Conservation (phyloP, 2,113 vertebrate species). For the Haemorhous mexicanus region DNA sequence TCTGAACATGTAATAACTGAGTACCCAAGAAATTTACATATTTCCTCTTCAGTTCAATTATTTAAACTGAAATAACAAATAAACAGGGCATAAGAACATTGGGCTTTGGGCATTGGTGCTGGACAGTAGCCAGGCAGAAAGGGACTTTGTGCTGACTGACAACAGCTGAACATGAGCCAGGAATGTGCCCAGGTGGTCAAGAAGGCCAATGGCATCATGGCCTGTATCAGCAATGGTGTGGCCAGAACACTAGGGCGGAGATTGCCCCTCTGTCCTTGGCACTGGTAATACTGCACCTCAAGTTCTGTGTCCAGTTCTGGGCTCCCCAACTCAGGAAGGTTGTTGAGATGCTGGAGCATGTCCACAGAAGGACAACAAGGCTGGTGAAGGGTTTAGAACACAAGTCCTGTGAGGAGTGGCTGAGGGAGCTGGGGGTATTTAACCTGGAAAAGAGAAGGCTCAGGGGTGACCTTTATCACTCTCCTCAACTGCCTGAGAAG, state of each 20-base stretch:
- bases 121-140: not conserved
- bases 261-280: fast-evolving
- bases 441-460: not conserved
- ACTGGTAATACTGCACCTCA: not conserved
- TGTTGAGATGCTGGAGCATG: not conserved
- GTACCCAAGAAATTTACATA: not conserved
- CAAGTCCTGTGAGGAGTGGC: not conserved
- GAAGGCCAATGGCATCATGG: not conserved
- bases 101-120: not conserved
- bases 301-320: not conserved
- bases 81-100: not conserved
- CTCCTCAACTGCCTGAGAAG: not conserved
- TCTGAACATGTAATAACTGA: not conserved
- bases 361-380: not conserved
- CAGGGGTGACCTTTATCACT: too few species aligned
- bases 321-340: not conserved
- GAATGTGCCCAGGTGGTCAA: too few species aligned
- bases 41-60: not conserved
- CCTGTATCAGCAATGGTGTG: not conserved
- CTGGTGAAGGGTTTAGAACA: not conserved
- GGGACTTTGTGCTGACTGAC: too few species aligned
- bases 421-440: not conserved
- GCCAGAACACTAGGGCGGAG: not conserved
- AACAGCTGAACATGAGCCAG: not conserved
- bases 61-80: not conserved